Conservation (phyloP, 2,888 invertebrate species). For the Heliconius hortense region DNA sequence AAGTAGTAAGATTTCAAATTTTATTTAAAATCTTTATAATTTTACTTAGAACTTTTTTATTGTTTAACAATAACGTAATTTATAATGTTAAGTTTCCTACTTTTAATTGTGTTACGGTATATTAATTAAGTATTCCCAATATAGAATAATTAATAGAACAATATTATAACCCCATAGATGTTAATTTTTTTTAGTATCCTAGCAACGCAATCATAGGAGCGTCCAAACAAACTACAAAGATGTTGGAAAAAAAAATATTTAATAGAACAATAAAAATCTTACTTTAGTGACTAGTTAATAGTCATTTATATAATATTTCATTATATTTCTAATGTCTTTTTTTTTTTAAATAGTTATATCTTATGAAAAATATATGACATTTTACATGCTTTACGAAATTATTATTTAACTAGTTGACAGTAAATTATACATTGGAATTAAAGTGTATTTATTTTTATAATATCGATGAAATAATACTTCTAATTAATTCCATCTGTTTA, state of each 20-base stretch:
- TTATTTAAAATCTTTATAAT: neutral
- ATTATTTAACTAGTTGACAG: neutral
- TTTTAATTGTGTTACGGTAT: neutral
- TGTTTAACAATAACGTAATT: neutral
- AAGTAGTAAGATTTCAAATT: neutral
- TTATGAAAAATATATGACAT: neutral
- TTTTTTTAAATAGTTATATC: neutral
- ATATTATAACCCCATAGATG: neutral
- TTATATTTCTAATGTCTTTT: neutral
- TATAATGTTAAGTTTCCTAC: neutral
- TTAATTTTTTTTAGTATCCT: conserved; percentile 52
- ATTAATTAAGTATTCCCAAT: no score
- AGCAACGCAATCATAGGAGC: conserved; percentile 66
- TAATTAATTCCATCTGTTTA: neutral
- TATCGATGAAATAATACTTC: neutral
- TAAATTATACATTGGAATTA: neutral
- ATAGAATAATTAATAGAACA: neutral
- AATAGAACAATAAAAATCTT: neutral
- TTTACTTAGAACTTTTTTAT: neutral
- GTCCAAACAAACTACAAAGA: conserved; percentile 22
- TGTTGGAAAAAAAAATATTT: neutral
- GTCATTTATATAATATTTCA: no score
- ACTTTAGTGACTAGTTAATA: no score
- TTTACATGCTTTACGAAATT: neutral
- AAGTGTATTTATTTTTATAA: neutral